A percentile compares a stretch with the other conserved stretches of the same genome.
Evolutionary conservation across 30 jellyfish, hydroid and myxozoan genomes (phyloP).

Genomic region (Haliclystus octoradiatus): DNA sequence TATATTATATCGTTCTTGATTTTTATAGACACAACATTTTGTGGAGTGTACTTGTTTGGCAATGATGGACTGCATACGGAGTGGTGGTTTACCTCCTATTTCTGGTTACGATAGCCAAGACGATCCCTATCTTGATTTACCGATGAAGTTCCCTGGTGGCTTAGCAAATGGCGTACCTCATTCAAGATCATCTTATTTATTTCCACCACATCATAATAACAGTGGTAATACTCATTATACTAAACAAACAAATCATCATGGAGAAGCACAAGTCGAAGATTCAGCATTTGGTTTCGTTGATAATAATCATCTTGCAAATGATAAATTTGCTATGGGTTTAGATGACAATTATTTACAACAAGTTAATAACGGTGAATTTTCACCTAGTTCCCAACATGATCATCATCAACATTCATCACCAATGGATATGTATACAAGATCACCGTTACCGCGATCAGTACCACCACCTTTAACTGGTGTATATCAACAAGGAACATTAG

Average conservation of each 20-base stretch:
- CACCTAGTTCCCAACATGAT: not conserved
- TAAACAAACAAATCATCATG: not conserved
- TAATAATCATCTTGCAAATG: not conserved
- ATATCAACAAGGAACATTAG: not conserved
- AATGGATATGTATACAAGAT: not conserved
- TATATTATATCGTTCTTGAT: too few species aligned
- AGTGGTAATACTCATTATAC: not conserved
- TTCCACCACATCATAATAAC: not conserved
- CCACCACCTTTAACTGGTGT: not conserved
- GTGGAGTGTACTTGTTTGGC: not conserved
- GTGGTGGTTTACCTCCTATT: not conserved
- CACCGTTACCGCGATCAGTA: not conserved
- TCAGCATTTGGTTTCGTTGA: not conserved
- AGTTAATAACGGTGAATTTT: not conserved
- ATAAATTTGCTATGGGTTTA: not conserved
- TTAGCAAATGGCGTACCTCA: not conserved
- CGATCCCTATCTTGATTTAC: not conserved
- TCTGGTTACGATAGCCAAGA: not conserved
- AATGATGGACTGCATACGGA: not conserved
- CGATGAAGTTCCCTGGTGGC: conserved; percentile 3
- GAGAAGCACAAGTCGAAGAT: not conserved
- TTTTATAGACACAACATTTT: too few species aligned
- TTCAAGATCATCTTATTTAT: not conserved
- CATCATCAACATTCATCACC: not conserved
- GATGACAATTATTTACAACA: not conserved